Evolutionary conservation across 2,113 vertebrate species (phyloP).

Genomic region (Leptobrachium ailaonicum): DNA sequence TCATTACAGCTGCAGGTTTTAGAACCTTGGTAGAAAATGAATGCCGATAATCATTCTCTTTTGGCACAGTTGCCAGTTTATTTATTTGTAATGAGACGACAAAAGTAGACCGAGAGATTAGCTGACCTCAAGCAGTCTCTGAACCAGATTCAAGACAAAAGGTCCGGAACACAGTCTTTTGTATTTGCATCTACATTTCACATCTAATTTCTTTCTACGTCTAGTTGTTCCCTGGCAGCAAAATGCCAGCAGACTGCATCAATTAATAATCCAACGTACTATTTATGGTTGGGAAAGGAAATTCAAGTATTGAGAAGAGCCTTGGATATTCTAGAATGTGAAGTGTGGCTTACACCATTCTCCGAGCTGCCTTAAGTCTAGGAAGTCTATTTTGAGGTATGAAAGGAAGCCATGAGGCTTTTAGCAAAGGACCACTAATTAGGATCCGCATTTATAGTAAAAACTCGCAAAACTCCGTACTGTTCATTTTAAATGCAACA

Average conservation of each 20-base stretch:
- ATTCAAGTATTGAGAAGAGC: slow-evolving; percentile 7
- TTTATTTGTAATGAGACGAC: slow-evolving; percentile 35
- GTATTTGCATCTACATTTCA: neutral
- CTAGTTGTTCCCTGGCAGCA: slow-evolving; percentile 15
- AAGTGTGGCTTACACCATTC: neutral
- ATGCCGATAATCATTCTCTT: slow-evolving; percentile 4
- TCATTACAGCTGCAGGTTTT: neutral
- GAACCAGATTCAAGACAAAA: slow-evolving; percentile 3
- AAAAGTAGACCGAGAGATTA: slow-evolving; percentile 29
- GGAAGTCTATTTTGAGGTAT: slow-evolving; percentile 8
- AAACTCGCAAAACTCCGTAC: too few species aligned
- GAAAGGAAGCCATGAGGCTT: neutral
- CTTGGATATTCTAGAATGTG: slow-evolving; percentile 4
- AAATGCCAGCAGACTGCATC: slow-evolving; percentile 11
- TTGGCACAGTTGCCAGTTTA: slow-evolving; percentile 6
- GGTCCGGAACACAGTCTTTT: slow-evolving; percentile 3
- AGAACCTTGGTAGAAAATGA: neutral
- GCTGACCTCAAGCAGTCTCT: neutral
- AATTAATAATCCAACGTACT: slow-evolving; percentile 22
- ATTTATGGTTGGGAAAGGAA: slow-evolving; percentile 15
- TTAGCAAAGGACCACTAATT: neutral
- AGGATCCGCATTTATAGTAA: too few species aligned
- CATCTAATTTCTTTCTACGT: slow-evolving; percentile 34
- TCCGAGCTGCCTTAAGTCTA: neutral
- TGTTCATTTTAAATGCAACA: too few species aligned